These are phyloP conservation scores for Cydia splendana DNA, from an alignment of 1,140 invertebrate genomes.

Conservation along the genomic window DNA sequence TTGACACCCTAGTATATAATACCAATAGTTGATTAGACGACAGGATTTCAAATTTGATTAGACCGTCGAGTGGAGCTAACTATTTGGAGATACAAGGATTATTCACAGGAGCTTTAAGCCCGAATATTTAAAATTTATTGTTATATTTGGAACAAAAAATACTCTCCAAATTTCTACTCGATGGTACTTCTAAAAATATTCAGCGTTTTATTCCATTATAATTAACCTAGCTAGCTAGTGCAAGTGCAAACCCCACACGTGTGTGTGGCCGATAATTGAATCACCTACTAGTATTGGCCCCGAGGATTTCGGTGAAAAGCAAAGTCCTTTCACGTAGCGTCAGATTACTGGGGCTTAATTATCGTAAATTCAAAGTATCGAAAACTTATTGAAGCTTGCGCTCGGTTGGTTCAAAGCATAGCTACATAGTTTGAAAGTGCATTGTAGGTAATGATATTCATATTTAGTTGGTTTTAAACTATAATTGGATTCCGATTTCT, in stretches of 20 bases:
- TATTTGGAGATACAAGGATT: no score
- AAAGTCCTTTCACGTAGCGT: slow-evolving; percentile 4
- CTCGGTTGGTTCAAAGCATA: neutral
- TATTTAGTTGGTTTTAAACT: neutral
- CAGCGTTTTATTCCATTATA: neutral
- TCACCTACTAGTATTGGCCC: neutral
- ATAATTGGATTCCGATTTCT: neutral
- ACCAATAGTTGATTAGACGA: no score
- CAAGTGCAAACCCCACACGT: neutral
- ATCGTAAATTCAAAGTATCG: neutral
- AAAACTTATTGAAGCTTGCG: neutral
- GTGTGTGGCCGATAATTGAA: slow-evolving; percentile 2
- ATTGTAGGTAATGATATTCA: neutral
- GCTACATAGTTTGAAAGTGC: neutral
- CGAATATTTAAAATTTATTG: no score
- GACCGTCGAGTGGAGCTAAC: no score
- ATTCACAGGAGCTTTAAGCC: no score
- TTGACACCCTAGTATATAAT: no score
- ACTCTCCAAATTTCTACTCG: neutral
- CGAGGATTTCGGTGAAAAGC: slow-evolving; percentile 3
- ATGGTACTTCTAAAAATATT: neutral
- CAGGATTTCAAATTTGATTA: no score
- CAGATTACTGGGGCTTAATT: neutral
- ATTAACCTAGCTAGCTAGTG: neutral
- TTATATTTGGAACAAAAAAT: no score